phyloP scores from a whole-genome alignment of 2,888 invertebrate species.

The Tortrix viridana region DNA sequence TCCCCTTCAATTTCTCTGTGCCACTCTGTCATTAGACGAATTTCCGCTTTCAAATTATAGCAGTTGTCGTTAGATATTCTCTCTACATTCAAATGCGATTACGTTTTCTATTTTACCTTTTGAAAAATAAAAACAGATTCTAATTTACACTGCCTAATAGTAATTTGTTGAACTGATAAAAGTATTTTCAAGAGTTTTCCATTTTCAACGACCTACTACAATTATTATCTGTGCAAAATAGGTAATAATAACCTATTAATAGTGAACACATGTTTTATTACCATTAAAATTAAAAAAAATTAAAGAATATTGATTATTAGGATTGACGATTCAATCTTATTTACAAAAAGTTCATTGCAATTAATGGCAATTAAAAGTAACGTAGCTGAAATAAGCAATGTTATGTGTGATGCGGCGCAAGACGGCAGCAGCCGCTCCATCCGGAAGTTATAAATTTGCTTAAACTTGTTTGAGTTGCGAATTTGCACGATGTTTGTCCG shows the following conservation, averaged over 20 bases:
- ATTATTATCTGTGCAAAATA: too few relatives aligned
- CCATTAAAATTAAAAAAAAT: too few relatives aligned
- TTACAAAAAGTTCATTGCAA: too few relatives aligned
- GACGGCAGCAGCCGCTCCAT: slow-evolving; percentile 64
- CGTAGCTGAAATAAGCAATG: neutral
- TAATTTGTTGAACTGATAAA: too few relatives aligned
- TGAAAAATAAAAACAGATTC: neutral
- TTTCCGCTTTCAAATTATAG: slow-evolving; percentile 53
- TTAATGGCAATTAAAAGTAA: neutral
- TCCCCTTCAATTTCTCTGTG: slow-evolving; percentile 41
- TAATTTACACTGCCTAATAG: too few relatives aligned
- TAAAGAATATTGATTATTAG: too few relatives aligned
- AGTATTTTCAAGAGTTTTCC: too few relatives aligned
- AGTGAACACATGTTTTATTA: too few relatives aligned
- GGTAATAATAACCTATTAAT: too few relatives aligned
- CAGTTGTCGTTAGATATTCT: slow-evolving; percentile 54
- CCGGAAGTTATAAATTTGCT: slow-evolving; percentile 80
- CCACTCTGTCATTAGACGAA: slow-evolving; percentile 52
- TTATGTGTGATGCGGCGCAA: slow-evolving; percentile 43
- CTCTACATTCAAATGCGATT: slow-evolving; percentile 51
- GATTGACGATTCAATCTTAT: too few relatives aligned
- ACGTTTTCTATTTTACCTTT: neutral
- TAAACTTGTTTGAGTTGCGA: slow-evolving; percentile 80
- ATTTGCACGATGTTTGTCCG: slow-evolving; percentile 78
- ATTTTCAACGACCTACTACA: too few relatives aligned